Base-by-base conservation (phyloP, 2,113 vertebrate species). In the Ceratotherium simum region DNA sequence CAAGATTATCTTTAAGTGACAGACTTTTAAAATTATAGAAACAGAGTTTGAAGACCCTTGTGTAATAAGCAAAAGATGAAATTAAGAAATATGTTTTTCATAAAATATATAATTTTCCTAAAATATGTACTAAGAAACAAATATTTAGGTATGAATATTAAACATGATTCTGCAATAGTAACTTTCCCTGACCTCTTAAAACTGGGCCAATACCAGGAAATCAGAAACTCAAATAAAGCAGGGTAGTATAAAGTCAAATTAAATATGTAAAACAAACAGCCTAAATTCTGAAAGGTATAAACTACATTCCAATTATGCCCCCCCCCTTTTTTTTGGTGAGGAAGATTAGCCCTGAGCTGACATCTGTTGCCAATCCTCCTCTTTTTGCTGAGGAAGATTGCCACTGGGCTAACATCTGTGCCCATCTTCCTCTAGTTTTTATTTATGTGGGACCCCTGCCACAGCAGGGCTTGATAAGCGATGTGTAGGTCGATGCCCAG, bases 101-200 rank as follows among this genome's bases (percentile, higher is more conserved):
- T 51, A 81, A 91, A 91, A 67, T 17, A n/a, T 13, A 81, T 42
- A 60, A 90, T 83, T 88, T 95, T 65, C 56, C 75, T 88, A 65
- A 64, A 60, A n/a, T 56, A n/a, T 18, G 36, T 86, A 27, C 21
- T 87, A 83, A 90, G 78, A 78, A 73, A 90, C 25, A 93, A 93
- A 58, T 62, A 87, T 72, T 83, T 90, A 6, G 23, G 39, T 31
- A 62, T 84, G 27, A 80, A 87, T 51, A 70, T 31, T 86, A 90
- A 93, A 31, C 54, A 87, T 1, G n/a, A 69, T 81, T 65, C n/a
- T 58, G 17, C 12, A 83, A 69, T 8, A 84, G 33, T 14, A n/a
- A 18, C 36, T 76, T 76, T 87, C 42, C 8, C 31, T 60, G 64
- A 67, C 42, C 42, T 72, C 67, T 90, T 36, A 67, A 95, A 94